Percentiles rank a stretch among this genome's conserved stretches.
Conservation (phyloP, 2,888 invertebrate genomes). For the Parascotia fuliginaria region DNA sequence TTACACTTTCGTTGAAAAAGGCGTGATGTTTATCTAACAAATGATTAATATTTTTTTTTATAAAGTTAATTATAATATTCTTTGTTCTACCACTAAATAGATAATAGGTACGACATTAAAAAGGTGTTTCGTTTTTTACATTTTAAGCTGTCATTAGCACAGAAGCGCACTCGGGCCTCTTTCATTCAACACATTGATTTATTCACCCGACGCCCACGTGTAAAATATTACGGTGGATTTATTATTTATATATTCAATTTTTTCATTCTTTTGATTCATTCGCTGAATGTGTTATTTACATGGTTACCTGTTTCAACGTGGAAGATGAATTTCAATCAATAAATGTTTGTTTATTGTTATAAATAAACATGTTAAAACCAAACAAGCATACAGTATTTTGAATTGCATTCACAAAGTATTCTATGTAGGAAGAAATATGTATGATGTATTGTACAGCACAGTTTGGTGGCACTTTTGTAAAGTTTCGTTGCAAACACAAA, state of each 20-base stretch:
- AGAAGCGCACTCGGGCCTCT: constrained; percentile 27
- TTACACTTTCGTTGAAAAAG: too few species aligned
- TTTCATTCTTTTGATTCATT: constrained; percentile 34
- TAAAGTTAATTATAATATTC: background rate
- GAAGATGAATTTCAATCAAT: background rate
- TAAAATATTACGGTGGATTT: constrained; percentile 52
- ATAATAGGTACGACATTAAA: constrained; percentile 11
- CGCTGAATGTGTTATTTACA: constrained; percentile 21
- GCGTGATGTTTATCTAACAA: too few species aligned
- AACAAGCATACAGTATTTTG: background rate
- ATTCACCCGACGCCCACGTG: constrained; percentile 38
- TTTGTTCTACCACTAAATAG: background rate
- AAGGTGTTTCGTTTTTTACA: constrained; percentile 41
- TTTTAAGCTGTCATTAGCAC: constrained; percentile 62
- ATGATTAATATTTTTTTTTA: too few species aligned
- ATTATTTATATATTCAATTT: constrained; percentile 46
- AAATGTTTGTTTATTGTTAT: too few species aligned
- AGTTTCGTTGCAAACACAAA: background rate
- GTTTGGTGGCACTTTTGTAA: background rate
- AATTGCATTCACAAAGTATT: background rate
- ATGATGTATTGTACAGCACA: background rate
- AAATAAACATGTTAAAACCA: too few species aligned
- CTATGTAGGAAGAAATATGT: background rate
- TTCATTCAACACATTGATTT: constrained; percentile 50
- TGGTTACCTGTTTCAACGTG: background rate